Conservation (phyloP, 2,113 vertebrate species). For the Silurus meridionalis region DNA sequence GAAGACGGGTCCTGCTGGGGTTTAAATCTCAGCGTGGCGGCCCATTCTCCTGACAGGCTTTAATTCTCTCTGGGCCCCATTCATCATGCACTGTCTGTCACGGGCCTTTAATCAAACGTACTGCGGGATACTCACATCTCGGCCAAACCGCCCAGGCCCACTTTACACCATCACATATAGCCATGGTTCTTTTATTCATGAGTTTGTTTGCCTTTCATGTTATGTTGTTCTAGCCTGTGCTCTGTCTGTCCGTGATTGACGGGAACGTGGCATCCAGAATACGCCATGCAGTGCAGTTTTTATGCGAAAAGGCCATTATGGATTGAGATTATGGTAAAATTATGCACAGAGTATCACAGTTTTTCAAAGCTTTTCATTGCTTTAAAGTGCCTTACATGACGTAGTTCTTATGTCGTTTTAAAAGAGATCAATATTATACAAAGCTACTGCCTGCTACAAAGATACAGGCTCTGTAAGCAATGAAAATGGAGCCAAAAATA, state of each 20-base stretch:
- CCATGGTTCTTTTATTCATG: slow-evolving; percentile 52
- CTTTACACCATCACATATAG: slow-evolving; percentile 45
- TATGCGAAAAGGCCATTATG: slow-evolving; percentile 18
- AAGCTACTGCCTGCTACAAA: too few relatives aligned
- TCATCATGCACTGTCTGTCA: slow-evolving; percentile 56
- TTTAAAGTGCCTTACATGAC: not conserved
- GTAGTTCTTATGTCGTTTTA: not conserved
- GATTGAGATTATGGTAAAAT: slow-evolving; percentile 38
- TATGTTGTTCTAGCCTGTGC: slow-evolving; percentile 33
- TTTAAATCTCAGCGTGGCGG: slow-evolving; percentile 55
- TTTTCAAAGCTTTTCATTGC: not conserved
- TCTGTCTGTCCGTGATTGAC: slow-evolving; percentile 41
- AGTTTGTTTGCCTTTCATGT: slow-evolving; percentile 56
- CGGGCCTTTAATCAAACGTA: slow-evolving; percentile 56
- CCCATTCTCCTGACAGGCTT: slow-evolving; percentile 50
- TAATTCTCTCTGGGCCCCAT: slow-evolving; percentile 57
- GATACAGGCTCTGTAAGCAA: not conserved
- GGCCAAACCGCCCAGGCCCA: slow-evolving; percentile 44
- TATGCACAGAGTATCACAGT: not conserved
- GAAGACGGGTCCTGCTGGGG: slow-evolving; percentile 51
- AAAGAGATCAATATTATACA: slow-evolving; percentile 15
- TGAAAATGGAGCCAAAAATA: not conserved
- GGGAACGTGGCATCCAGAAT: slow-evolving; percentile 38
- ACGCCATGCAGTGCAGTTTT: slow-evolving; percentile 9
- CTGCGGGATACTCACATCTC: slow-evolving; percentile 46